Conservation (phyloP, 2,888 invertebrate genomes). For the Pseudococcus jackbeardsleyi region DNA sequence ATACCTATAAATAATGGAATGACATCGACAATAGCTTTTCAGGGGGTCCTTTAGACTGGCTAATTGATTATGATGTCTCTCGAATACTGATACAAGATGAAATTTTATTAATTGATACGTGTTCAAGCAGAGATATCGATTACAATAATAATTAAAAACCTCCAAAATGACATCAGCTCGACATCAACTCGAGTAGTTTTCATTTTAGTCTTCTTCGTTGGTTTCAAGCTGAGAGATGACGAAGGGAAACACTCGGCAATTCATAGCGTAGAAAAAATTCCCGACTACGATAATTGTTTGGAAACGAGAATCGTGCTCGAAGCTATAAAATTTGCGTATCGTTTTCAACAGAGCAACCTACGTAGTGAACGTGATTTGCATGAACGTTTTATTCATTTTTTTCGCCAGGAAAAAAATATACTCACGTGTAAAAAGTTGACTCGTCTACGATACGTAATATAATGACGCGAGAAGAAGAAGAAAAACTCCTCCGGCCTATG, state of each 20-base stretch:
- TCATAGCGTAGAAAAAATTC: neutral
- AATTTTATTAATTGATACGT: neutral
- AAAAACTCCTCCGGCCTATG: neutral
- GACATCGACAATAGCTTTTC: too few relatives aligned
- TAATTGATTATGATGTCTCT: too few relatives aligned
- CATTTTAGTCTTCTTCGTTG: neutral
- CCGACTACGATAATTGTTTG: neutral
- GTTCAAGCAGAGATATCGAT: neutral
- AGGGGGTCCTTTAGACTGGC: too few relatives aligned
- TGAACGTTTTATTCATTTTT: neutral
- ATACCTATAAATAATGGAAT: too few relatives aligned
- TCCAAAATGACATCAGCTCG: neutral
- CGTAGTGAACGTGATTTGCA: neutral
- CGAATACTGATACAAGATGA: neutral
- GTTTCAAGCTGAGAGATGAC: neutral
- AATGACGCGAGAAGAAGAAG: neutral
- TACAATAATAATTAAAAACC: neutral
- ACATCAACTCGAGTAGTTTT: neutral
- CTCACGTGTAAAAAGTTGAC: neutral
- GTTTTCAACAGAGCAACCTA: neutral
- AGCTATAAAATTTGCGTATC: conserved; percentile 2
- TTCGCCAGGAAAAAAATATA: neutral
- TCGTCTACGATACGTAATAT: neutral
- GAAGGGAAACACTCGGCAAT: neutral
- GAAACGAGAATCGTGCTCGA: conserved; percentile 10